Percentiles rank a stretch among this genome's conserved stretches.
These are phyloP conservation scores for Euthynnus affinis DNA, from an alignment of 2,797 vertebrate genomes.

Conservation along the genomic window DNA sequence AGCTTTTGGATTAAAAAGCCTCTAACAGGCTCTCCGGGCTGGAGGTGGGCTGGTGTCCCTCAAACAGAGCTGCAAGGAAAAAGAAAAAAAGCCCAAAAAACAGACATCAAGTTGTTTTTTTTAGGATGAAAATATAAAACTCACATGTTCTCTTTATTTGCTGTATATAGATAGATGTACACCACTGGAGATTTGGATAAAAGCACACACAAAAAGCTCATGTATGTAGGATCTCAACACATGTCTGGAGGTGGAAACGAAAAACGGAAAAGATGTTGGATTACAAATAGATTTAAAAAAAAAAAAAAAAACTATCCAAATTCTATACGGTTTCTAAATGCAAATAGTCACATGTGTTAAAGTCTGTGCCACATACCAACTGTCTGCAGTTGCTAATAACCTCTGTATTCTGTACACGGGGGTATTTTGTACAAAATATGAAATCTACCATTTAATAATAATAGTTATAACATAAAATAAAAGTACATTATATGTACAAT, in stretches of 20 bases:
- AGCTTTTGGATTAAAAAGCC: neutral
- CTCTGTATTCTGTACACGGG: slow-evolving; percentile 94
- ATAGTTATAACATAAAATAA: slow-evolving; percentile 94
- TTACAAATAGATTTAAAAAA: slow-evolving; percentile 88
- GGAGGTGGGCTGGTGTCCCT: neutral
- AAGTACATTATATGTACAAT: slow-evolving; percentile 98
- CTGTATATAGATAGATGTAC: slow-evolving; percentile 92
- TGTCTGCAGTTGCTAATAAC: slow-evolving; percentile 91
- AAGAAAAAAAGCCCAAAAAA: neutral
- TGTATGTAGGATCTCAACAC: slow-evolving; percentile 89
- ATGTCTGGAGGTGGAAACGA: slow-evolving; percentile 86
- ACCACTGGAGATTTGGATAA: slow-evolving; percentile 93
- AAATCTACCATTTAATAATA: slow-evolving; percentile 89
- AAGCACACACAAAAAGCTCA: slow-evolving; percentile 93
- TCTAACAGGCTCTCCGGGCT: neutral
- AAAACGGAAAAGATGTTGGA: slow-evolving; percentile 82
- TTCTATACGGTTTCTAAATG: slow-evolving; percentile 86
- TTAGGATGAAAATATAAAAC: slow-evolving; percentile 94
- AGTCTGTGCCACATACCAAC: slow-evolving; percentile 92
- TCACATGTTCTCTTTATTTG: slow-evolving; percentile 97
- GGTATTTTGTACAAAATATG: slow-evolving; percentile 97
- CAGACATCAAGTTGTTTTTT: slow-evolving; percentile 20
- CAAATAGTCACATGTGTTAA: slow-evolving; percentile 89
- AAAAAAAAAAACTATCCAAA: slow-evolving; percentile 80
- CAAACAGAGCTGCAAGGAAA: neutral